Percentiles rank a stretch among this genome's conserved stretches.
phyloP scores from a whole-genome alignment of 2,888 invertebrate genomes.

The Macrosoma leucophasiata region DNA sequence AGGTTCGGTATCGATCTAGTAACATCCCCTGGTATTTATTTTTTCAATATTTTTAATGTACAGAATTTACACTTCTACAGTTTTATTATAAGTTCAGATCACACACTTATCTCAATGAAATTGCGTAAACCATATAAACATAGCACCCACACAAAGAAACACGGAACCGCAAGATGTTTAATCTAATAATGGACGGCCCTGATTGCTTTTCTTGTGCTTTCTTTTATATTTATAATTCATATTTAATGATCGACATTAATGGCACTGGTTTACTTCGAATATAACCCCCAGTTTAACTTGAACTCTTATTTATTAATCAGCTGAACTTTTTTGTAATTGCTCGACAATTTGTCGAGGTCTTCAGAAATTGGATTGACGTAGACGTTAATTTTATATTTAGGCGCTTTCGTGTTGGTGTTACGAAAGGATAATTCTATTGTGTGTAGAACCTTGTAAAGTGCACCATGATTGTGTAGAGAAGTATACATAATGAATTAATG shows the following conservation, averaged over 20 bases:
- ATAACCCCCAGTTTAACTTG: slow-evolving; percentile 36
- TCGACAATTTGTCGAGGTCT: slow-evolving; percentile 23
- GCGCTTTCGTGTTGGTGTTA: slow-evolving; percentile 64
- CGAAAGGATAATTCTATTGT: slow-evolving; percentile 61
- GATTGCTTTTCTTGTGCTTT: slow-evolving; percentile 70
- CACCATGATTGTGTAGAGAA: slow-evolving; percentile 57
- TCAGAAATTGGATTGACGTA: slow-evolving; percentile 40
- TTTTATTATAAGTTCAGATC: no score
- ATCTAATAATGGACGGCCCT: slow-evolving; percentile 63
- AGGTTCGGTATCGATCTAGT: no score
- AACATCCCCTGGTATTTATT: no score
- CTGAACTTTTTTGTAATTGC: slow-evolving; percentile 17
- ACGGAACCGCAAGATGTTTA: slow-evolving; percentile 54
- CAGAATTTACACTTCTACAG: no score
- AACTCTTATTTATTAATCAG: slow-evolving; percentile 32
- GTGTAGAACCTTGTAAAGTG: slow-evolving; percentile 53
- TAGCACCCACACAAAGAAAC: no score
- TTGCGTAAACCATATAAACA: no score
- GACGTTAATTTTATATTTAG: slow-evolving; percentile 74
- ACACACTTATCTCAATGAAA: no score
- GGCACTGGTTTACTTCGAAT: slow-evolving; percentile 59
- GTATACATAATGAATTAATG: no score
- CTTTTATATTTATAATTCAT: slow-evolving; percentile 74
- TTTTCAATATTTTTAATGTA: no score
- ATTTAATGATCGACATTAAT: slow-evolving; percentile 74